Base-by-base conservation (phyloP, 2,888 invertebrate species). In the Anarsia innoxiella region DNA sequence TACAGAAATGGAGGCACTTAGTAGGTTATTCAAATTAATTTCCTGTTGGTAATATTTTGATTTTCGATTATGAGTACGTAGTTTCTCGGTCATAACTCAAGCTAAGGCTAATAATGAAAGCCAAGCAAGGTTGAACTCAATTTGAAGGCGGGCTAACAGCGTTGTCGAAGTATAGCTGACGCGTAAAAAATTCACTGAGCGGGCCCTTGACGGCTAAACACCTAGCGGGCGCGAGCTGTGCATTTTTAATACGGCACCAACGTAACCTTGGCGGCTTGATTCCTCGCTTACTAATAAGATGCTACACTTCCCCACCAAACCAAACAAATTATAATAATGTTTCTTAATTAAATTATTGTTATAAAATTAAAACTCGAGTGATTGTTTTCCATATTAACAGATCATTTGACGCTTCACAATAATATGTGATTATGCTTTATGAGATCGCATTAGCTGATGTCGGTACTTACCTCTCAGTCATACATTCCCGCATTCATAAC, bases 191-290 rank as follows among this genome's bases (percentile, higher is more conserved):
- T 55, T 49, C 51, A 63, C 23, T 37, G 44, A 37, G 33, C 37
- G 34, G 42, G 40, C 55, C 44, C 52, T 55, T 53, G 42, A 49
- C 51, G 55, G 55, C 47, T 55, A 52, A 51, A 60, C 57, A 56
- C 50, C 50, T 56, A 51, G 45, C 48, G 42, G 36, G 53, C 53
- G 45, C 49, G 47, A 52, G 46, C 54, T 51, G 36, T 60, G 51
- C 51, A 64, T 60, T 55, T 60, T 66, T 60, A 57, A 63, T 68
- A 53, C 46, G 45, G 31, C 45, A 42, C 41, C 51, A 53, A 61
- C 48, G 39, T 57, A 63, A 57, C 66, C 64, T 69, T 63, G 64
- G 51, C 48, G 47, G 45, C 40, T 41, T 49, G 41, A 42, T 56
- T 58, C 50, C 53, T 60, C 43, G 52, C 52, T 52, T 55, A 55